phyloP scores from a whole-genome alignment of 2,797 vertebrate species.

The Spheniscus humboldti region DNA sequence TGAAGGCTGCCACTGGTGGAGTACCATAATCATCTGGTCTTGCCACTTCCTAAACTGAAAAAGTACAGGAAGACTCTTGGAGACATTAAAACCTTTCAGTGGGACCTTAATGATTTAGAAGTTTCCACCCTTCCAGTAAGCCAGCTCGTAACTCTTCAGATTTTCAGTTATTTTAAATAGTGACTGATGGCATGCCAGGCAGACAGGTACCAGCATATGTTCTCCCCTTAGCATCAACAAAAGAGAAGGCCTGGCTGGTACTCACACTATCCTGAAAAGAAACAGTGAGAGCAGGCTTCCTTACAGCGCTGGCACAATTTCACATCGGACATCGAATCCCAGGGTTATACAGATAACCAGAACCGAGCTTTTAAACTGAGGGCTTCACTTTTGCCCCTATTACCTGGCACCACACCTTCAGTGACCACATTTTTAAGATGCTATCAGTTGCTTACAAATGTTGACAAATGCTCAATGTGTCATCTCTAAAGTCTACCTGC shows the following conservation, averaged over 20 bases:
- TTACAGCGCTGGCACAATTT: neutral
- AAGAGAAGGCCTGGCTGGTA: neutral
- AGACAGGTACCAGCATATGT: neutral
- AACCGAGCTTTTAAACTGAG: neutral
- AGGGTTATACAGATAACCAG: neutral
- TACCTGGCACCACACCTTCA: neutral
- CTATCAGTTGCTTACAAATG: neutral
- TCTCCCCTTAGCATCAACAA: neutral
- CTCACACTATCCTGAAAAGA: neutral
- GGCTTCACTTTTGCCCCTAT: neutral
- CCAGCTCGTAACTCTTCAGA: neutral
- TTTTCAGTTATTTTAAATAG: neutral
- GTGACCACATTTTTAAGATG: neutral
- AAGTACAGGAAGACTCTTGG: neutral
- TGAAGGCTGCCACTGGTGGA: neutral
- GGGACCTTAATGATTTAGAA: neutral
- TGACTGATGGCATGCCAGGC: neutral
- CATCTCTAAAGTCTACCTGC: neutral
- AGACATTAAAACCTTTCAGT: neutral
- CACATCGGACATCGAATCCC: accelerated
- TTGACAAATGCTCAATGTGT: neutral
- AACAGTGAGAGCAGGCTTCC: neutral
- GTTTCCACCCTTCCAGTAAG: neutral
- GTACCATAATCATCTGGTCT: neutral
- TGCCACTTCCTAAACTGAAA: neutral